Conservation (phyloP, 2,888 invertebrate genomes). For the Malachius bipustulatus region DNA sequence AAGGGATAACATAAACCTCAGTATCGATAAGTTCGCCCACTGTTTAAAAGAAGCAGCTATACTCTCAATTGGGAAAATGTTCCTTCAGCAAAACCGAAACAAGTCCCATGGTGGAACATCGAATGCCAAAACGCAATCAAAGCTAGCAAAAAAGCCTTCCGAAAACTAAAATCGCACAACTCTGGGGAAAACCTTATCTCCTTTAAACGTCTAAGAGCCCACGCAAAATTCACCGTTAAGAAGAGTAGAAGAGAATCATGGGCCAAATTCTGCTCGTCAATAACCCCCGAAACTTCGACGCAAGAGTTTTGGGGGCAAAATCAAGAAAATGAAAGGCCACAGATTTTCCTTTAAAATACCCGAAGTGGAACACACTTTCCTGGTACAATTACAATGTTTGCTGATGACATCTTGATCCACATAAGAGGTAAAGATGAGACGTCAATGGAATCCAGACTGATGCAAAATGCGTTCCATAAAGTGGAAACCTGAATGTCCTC, state of each 20-base stretch:
- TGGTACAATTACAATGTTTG: too few relatives aligned
- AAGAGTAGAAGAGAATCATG: slow-evolving; percentile 14
- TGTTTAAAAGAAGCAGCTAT: slow-evolving; percentile 2
- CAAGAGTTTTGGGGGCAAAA: slow-evolving; percentile 14
- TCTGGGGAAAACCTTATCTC: slow-evolving; percentile 12
- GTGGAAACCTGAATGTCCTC: too few relatives aligned
- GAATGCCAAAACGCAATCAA: slow-evolving; percentile 14
- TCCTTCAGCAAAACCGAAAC: not conserved
- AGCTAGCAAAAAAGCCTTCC: slow-evolving; percentile 15
- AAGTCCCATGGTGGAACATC: slow-evolving; percentile 18
- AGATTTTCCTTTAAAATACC: too few relatives aligned
- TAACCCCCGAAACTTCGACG: slow-evolving; percentile 4
- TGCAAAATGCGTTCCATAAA: too few relatives aligned
- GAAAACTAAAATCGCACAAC: slow-evolving; percentile 13
- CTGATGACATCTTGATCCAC: too few relatives aligned
- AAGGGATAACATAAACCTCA: not conserved
- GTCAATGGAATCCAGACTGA: too few relatives aligned
- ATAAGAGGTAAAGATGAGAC: too few relatives aligned
- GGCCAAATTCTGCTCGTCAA: slow-evolving; percentile 10
- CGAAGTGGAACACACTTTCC: too few relatives aligned
- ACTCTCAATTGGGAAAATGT: slow-evolving; percentile 8
- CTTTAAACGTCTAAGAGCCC: slow-evolving; percentile 16
- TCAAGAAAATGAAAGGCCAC: too few relatives aligned
- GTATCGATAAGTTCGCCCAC: not conserved
- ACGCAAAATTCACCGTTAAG: slow-evolving; percentile 13